Evolutionary conservation across 2,888 invertebrate species (phyloP).

Genomic region (Rambutsinella grinnellia): DNA sequence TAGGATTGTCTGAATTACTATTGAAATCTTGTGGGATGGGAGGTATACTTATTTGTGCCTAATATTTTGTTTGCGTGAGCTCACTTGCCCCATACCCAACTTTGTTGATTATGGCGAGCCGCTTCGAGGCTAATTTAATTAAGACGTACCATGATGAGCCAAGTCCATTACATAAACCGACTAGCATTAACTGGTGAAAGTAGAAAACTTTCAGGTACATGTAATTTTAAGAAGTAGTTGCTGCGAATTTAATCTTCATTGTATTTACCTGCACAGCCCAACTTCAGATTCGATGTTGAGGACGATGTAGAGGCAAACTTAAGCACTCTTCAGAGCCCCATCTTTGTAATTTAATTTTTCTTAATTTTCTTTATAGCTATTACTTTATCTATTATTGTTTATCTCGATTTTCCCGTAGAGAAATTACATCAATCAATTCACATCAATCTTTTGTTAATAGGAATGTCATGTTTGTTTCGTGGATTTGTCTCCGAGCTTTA

Average conservation of each 20-base stretch:
- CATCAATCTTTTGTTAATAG: no score
- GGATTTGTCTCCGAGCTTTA: no score
- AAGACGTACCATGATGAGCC: not conserved
- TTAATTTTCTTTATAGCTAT: no score
- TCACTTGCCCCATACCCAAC: not conserved
- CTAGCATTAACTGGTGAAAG: not conserved
- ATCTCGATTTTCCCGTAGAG: no score
- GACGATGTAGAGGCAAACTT: conserved; percentile 28
- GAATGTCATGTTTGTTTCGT: no score
- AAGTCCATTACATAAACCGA: not conserved
- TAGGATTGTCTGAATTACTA: not conserved
- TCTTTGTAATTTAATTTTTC: conserved; percentile 47
- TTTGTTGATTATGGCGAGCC: not conserved
- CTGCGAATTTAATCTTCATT: no score
- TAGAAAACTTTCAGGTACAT: not conserved
- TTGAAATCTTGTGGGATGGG: not conserved
- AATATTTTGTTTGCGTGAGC: not conserved
- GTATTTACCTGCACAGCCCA: conserved; percentile 10
- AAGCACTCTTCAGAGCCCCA: conserved; percentile 41
- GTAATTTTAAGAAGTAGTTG: no score
- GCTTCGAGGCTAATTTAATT: not conserved
- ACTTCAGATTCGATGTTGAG: conserved; percentile 26
- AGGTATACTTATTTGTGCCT: no score
- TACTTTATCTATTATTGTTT: no score
- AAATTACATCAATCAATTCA: no score